These are phyloP conservation scores for Madoqua kirkii DNA, from an alignment of 2,113 vertebrate species.

Conservation along the genomic window DNA sequence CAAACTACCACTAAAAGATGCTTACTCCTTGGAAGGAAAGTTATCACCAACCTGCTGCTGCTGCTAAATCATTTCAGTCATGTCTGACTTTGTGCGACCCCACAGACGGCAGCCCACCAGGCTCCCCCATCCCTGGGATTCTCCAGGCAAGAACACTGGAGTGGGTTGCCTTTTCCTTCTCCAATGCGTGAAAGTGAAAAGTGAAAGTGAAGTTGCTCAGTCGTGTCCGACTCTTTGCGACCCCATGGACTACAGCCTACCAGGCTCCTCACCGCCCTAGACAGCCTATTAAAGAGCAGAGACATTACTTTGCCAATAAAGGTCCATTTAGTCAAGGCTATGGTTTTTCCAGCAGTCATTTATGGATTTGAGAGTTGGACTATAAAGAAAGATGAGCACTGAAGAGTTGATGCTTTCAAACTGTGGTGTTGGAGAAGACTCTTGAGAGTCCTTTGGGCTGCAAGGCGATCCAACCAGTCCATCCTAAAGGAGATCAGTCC, in stretches of 20 bases:
- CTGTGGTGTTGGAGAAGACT: not conserved
- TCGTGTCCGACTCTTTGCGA: no score
- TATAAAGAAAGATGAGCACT: accelerated
- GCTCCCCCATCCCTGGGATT: no score
- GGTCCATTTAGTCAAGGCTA: not conserved
- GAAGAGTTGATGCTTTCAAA: not conserved
- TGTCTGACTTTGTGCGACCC: no score
- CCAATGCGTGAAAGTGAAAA: no score
- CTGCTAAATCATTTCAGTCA: no score
- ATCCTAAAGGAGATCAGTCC: not conserved
- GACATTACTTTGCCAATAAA: not conserved
- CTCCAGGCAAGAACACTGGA: no score
- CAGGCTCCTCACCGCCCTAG: not conserved
- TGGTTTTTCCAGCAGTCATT: not conserved
- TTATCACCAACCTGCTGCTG: not conserved
- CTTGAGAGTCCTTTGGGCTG: not conserved
- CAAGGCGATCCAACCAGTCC: not conserved
- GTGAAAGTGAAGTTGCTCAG: no score
- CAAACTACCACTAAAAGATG: accelerated
- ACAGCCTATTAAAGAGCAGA: not conserved
- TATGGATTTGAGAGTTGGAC: not conserved
- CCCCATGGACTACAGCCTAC: no score
- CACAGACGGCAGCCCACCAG: no score
- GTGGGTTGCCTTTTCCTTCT: no score
- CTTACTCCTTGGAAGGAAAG: not conserved